Evolutionary conservation across 2,113 vertebrate genomes (phyloP), one percentile per base, ranked within the genome.

Genomic region (Talpa occidentalis): DNA sequence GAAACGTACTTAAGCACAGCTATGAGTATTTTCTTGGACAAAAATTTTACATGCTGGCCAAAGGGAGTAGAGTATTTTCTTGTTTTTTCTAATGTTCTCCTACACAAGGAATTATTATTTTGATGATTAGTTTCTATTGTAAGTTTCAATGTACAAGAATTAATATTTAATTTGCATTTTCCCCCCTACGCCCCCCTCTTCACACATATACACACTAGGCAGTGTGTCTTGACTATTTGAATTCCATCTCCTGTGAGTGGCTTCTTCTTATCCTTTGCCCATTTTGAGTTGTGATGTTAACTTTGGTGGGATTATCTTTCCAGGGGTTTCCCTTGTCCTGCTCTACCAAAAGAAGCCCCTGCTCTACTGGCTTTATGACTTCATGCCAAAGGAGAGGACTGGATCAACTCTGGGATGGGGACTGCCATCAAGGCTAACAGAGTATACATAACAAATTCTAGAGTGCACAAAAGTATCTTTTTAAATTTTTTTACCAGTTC

Each of bases 91-190:
- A 10, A 72, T 73, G 32, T 77, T 64, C 80, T 90, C 44, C 7
- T 69, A 21, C 10, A 37, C 15, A 56, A n/a, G 12, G 26, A 56
- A 77, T 87, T 59, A 70, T 49, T 30, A 28, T 85, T 94, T 73
- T 82, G 72, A 64, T 47, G 19, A 66, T 76, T 66, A 42, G 52
- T 77, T 70, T 87, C 32, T 81, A 83, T 92, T 52, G 26, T 95
- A 49, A 10, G 10, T 96, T 87, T 91, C 14, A 81, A 73, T 49
- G 6, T 35, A 37, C 21, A 37, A 35, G 56, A n/a, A 81, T 32
- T 35, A n/a, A 9, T 83, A 32, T 77, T 44, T 94, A 62, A 91
- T 44, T 86, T 79, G 52, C 37, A n/a, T 59, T 84, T 32, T 40
- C 60, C 19, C 52, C 26, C 44, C 2, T 49, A 2, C 47, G 2